Conservation (phyloP, 2,888 invertebrate genomes). For the Cryptops parisi region DNA sequence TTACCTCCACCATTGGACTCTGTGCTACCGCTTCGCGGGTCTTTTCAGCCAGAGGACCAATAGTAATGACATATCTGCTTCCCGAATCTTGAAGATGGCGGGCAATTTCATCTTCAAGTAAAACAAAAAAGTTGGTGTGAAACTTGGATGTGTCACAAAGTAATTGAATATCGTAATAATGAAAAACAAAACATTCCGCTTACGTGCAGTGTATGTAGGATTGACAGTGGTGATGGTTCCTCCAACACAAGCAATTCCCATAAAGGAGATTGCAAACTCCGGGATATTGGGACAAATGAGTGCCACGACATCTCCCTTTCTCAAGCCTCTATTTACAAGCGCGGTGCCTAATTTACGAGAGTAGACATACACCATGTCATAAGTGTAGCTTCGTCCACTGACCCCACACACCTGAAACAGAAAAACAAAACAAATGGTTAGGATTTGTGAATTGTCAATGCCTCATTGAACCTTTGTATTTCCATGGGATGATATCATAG, state of each 20-base stretch:
- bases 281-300: conserved; percentile 60
- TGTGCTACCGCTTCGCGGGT: conserved; percentile 14
- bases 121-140: background rate
- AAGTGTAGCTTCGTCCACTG: conserved; percentile 49
- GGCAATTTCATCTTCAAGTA: conserved; percentile 16
- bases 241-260: conserved; percentile 23
- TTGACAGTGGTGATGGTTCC: conserved; percentile 52
- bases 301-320: conserved; percentile 50
- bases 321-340: conserved; percentile 38
- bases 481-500: no score
- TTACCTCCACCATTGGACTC: conserved; percentile 16
- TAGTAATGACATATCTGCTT: conserved; percentile 36
- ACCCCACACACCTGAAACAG: conserved; percentile 38
- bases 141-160: no score
- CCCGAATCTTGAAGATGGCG: conserved; percentile 27
- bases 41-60: conserved; percentile 13
- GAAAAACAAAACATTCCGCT: conserved; percentile 18
- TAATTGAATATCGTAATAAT: no score
- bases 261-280: conserved; percentile 38
- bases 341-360: conserved; percentile 34
- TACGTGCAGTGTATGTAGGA: conserved; percentile 55
- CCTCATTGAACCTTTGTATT: no score
- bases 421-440: background rate
- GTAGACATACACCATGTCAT: conserved; percentile 43
- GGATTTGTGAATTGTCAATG: no score